Conservation (phyloP, 2,797 vertebrate species). For the Eptatretus atami region DNA sequence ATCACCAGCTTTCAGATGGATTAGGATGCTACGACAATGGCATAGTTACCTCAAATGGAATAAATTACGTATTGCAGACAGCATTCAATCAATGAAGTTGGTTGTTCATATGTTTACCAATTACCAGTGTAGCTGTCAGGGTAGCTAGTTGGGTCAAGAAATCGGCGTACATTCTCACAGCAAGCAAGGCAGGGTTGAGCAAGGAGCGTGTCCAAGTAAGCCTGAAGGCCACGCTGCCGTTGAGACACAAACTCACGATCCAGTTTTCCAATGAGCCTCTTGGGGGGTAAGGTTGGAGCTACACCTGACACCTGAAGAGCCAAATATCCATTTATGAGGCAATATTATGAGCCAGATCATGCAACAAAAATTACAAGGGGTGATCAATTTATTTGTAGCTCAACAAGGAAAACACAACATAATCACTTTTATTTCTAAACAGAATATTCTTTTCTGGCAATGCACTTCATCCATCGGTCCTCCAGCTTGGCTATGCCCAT, state of each 20-base stretch:
- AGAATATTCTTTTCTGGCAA: constrained; percentile 7
- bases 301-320: constrained; percentile 39
- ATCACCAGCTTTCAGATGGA: no score
- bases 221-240: constrained; percentile 66
- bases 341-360: no score
- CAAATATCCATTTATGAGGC: no score
- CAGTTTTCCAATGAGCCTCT: constrained; percentile 89
- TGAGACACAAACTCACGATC: constrained; percentile 85
- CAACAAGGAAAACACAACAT: constrained; percentile 8
- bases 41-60: no score
- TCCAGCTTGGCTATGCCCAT: no score
- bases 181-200: constrained; percentile 47
- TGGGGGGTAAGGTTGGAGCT: constrained; percentile 62
- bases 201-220: constrained; percentile 62
- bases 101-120: no score
- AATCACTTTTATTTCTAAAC: constrained; percentile 10
- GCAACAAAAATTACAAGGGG: no score
- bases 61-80: no score
- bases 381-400: not conserved
- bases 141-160: constrained; percentile 76
- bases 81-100: no score
- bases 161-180: constrained; percentile 59
- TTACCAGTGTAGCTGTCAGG: constrained; percentile 74
- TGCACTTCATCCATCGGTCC: no score
- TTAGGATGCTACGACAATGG: no score